phyloP scores from a whole-genome alignment of 2,113 vertebrate species.

The Pomatorhinus ruficollis region DNA sequence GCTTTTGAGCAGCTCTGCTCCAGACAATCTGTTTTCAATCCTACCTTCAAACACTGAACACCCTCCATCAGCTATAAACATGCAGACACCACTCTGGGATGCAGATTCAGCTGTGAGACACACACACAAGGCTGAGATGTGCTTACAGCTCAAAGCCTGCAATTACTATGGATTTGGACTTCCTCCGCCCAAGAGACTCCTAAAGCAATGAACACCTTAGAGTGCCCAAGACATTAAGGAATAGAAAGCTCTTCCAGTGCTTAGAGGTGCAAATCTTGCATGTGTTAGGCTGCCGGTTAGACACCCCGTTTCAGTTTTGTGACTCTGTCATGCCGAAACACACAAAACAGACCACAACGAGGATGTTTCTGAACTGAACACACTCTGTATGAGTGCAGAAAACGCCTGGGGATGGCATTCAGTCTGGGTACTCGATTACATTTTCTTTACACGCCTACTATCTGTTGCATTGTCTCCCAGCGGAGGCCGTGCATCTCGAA shows the following conservation, averaged over 20 bases:
- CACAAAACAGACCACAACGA: background rate
- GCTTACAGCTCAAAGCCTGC: background rate
- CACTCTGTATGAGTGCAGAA: accelerated
- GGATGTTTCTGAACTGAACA: background rate
- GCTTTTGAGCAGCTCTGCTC: background rate
- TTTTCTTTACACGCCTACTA: background rate
- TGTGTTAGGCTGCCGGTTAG: background rate
- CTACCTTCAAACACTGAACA: background rate
- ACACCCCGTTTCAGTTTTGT: background rate
- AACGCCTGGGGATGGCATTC: background rate
- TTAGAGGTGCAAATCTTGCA: background rate
- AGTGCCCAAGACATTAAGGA: background rate
- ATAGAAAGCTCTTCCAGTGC: background rate
- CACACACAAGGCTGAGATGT: accelerated
- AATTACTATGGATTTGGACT: background rate
- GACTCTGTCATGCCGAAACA: background rate
- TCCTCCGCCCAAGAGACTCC: background rate
- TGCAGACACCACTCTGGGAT: background rate
- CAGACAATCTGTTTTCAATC: background rate
- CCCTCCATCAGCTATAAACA: background rate
- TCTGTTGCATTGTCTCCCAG: background rate
- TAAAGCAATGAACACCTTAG: background rate
- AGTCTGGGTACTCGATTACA: accelerated
- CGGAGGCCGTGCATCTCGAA: accelerated
- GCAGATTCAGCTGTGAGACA: background rate